Base-by-base conservation (phyloP, 2,113 vertebrate genomes). In the Mustelus asterias region DNA sequence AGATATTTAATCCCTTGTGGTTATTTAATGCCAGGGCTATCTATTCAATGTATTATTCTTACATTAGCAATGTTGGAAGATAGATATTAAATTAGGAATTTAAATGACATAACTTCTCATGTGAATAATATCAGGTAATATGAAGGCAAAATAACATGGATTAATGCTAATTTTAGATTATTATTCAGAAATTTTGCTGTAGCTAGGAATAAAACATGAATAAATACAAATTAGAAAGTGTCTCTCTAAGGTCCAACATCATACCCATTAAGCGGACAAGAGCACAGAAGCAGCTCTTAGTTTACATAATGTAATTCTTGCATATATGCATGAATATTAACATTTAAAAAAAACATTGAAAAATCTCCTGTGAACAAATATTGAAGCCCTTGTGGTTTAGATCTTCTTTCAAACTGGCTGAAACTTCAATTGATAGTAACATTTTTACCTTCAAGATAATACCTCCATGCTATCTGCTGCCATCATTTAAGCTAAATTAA, bases 151-250 rank as follows among this genome's bases (percentile, higher is more conserved):
- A 65, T 93, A 93, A 93, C 89, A 93, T 93, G 89, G 89, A 93
- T 93, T 93, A 93, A 93, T 93, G 89, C 89, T 93, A 93, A 93
- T 93, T 93, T 93, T n/a, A 93, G 63, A 93, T 93, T 93, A 93
- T 67, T 93, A 93, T 93, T 93, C 89, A 93, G 89, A 93, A 93
- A 93, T 93, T 93, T 93, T 93, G 60, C 60, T 93, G 89, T 65
- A 65, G 60, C 60, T 37, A 93, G 60, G 89, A 93, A 93, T 93
- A 65, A 93, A 93, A 93, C 89, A 93, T 93, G 89, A 93, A 93
- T 93, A 93, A 93, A 93, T 93, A 93, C 89, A 93, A 93, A 93
- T 93, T 93, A 93, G 89, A 93, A 93, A 65, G 89, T 93, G 60
- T 93, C 89, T 65, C 89, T 93, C 89, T 93, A n/a, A 37, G 89